These are phyloP conservation scores for Mionectes olivaceus DNA, from an alignment of 2,797 vertebrate species.

Conservation along the genomic window DNA sequence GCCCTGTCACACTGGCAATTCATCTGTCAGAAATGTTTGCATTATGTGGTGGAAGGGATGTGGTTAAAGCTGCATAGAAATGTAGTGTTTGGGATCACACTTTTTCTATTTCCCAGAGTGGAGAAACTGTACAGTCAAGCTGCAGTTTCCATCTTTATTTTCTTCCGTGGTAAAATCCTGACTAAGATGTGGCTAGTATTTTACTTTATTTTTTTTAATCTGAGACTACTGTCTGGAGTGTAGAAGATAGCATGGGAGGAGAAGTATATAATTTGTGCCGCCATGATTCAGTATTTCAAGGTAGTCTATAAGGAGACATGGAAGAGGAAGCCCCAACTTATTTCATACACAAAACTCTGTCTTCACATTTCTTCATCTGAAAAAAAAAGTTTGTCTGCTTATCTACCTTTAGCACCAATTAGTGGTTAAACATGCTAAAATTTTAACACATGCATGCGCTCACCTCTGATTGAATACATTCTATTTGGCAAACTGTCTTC, in stretches of 20 bases:
- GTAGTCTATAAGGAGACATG: not conserved
- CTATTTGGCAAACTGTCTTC: constrained; percentile 5
- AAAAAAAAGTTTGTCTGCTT: not conserved
- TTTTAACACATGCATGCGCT: not conserved
- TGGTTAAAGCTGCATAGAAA: not conserved
- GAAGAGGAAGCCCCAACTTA: not conserved
- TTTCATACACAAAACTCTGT: not conserved
- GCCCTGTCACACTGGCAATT: not conserved
- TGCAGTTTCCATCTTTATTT: not conserved
- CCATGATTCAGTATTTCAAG: not conserved
- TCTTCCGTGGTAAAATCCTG: not conserved
- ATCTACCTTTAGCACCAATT: not conserved
- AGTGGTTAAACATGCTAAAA: not conserved
- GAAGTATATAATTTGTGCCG: not conserved
- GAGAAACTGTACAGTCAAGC: not conserved
- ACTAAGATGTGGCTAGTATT: not conserved
- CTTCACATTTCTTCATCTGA: not conserved
- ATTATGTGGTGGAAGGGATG: not conserved
- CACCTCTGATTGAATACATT: not conserved
- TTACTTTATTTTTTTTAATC: not conserved
- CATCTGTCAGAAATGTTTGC: not conserved
- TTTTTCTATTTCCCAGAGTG: not conserved
- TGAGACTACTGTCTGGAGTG: accelerated
- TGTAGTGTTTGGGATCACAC: not conserved
- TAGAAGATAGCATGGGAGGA: not conserved